phyloP scores from a whole-genome alignment of 2,797 vertebrate genomes.

The Octomys mimax region DNA sequence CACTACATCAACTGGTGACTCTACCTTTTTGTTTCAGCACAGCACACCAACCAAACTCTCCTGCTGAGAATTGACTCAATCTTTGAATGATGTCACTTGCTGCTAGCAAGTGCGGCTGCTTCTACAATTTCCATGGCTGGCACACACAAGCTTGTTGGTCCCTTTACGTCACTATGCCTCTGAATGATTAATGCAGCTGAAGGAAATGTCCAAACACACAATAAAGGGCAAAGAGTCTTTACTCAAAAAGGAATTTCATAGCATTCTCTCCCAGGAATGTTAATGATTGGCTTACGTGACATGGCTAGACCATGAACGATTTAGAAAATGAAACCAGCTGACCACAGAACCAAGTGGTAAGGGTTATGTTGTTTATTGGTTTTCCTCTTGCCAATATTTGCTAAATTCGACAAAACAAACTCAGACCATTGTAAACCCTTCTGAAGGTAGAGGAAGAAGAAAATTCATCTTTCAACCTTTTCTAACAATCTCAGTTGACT shows the following conservation, averaged over 20 bases:
- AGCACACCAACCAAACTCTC: neutral
- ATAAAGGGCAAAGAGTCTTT: neutral
- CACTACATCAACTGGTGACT: neutral
- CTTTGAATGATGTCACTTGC: neutral
- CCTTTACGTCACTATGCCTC: neutral
- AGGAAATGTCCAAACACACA: neutral
- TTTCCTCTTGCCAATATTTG: neutral
- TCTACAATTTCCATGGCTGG: neutral
- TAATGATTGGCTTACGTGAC: neutral
- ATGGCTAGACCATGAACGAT: neutral
- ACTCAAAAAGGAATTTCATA: neutral
- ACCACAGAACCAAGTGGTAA: neutral
- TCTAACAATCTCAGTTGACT: neutral
- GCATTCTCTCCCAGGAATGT: neutral
- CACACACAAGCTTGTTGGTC: neutral
- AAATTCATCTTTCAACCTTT: neutral
- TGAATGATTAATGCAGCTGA: neutral
- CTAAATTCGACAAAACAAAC: slow-evolving; percentile 20
- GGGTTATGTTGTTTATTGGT: neutral
- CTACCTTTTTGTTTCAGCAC: neutral
- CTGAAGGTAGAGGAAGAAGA: neutral
- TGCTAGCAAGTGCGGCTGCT: neutral
- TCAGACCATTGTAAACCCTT: slow-evolving; percentile 11
- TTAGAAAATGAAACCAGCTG: slow-evolving; percentile 45
- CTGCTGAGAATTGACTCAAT: neutral